Evolutionary conservation across 1,140 invertebrate species (phyloP), one percentile per base, ranked within the genome.

Genomic region (Caenorhabditis inopinata): DNA sequence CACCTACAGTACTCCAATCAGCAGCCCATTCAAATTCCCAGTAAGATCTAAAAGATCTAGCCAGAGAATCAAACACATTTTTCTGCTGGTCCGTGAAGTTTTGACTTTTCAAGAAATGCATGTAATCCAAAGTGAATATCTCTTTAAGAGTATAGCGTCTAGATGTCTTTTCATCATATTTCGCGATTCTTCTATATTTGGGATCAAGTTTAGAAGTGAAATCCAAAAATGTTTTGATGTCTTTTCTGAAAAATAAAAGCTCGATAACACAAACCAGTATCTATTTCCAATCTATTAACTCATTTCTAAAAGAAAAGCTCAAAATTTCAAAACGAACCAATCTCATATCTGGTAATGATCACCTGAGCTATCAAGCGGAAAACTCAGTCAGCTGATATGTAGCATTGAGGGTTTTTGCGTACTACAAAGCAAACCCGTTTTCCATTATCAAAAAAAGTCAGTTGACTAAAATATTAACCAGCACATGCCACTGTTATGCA

Each of bases 1-100:
- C 6, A 80, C 79, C 18, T 48, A 80, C 79, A 32, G 81, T 62
- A 11, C 51, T 81, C 80, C 80, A 81, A 27, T 81, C 80, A 38
- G 74, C 74, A 3, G 62, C 80, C 80, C 80, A 81, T 35, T 81
- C 80, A 53, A 81, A 81, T 23, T 81, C 80, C 80, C 80, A 79
- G 42, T 79, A 79, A 5, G 78, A 79, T n/a, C 78, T 27, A 38
- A 45, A 79, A 14, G 78, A 79, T 16, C 78, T 29, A 14, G 78
- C 62, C 1, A 79, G 27, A 9, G 78, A 58, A 27, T 79, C 78
- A 25, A 79, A 79, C 1, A 79, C 62, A 42, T 68, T 58, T 27
- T 74, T 74, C 25, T 58, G 35, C 29, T 74, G 27, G 12, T 47
- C 78, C 18, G 78, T 49, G 12, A 79, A 68, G 27, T 79, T 79